Evolutionary conservation across 2,888 invertebrate species (phyloP).

Genomic region (Cheilosia grossa): DNA sequence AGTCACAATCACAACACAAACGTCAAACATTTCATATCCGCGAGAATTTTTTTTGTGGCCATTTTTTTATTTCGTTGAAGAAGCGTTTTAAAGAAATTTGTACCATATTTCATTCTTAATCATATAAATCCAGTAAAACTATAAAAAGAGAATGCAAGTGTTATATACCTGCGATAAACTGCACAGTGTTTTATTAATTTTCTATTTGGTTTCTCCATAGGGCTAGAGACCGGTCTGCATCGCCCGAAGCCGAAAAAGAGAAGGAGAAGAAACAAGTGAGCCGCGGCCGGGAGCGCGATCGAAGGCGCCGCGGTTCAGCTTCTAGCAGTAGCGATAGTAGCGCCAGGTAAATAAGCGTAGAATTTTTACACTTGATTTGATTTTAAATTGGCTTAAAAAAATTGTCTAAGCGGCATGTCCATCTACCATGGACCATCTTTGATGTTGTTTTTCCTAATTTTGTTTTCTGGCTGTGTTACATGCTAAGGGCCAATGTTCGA

Average conservation of each 20-base stretch:
- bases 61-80: constrained; percentile 27
- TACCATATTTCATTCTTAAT: neutral
- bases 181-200: neutral
- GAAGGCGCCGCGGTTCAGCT: constrained; percentile 86
- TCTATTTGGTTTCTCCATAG: constrained; percentile 81
- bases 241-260: constrained; percentile 88
- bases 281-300: constrained; percentile 80
- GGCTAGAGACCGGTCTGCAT: constrained; percentile 90
- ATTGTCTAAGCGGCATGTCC: too few species aligned
- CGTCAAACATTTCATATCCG: constrained; percentile 50
- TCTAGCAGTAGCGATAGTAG: constrained; percentile 92
- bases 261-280: constrained; percentile 86
- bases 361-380: neutral
- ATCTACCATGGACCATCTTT: too few species aligned
- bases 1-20: constrained; percentile 11
- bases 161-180: neutral
- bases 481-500: neutral
- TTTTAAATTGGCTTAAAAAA: neutral
- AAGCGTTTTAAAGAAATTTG: neutral
- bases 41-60: constrained; percentile 35
- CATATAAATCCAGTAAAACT: neutral
- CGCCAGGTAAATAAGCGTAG: constrained; percentile 84
- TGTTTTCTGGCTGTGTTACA: too few species aligned
- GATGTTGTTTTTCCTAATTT: too few species aligned
- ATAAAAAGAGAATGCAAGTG: constrained; percentile 44